These are phyloP conservation scores for Luperina testacea DNA, from an alignment of 2,888 invertebrate species.

Conservation along the genomic window DNA sequence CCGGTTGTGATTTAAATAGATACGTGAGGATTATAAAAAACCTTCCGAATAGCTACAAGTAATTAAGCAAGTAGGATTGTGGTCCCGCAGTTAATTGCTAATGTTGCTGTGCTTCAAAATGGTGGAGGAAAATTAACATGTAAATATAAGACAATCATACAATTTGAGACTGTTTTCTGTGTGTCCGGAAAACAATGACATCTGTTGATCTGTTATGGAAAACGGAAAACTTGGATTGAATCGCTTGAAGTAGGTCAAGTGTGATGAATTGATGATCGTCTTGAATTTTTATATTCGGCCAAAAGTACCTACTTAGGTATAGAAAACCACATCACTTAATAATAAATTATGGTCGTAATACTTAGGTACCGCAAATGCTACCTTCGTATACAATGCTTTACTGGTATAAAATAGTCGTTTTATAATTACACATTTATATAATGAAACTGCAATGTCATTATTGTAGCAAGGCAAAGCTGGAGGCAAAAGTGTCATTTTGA, in stretches of 20 bases:
- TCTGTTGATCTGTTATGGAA: not conserved
- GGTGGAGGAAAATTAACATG: conserved; percentile 4
- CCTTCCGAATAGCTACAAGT: not conserved
- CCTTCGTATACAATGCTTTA: conserved; percentile 19
- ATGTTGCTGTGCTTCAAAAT: not conserved
- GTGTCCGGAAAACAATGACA: conserved; percentile 9
- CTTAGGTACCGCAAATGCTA: conserved; percentile 14
- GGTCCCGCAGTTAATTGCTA: not conserved
- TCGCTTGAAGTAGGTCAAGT: not conserved
- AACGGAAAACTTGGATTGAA: conserved; percentile 9
- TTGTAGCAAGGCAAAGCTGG: not conserved
- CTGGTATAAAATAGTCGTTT: conserved; percentile 33
- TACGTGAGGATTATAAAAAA: not conserved
- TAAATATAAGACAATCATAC: not conserved
- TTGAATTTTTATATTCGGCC: not conserved
- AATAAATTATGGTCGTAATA: not conserved
- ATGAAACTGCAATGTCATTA: conserved; percentile 16
- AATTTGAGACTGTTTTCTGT: conserved; percentile 1
- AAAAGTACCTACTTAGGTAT: not conserved
- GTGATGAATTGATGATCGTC: too few species aligned
- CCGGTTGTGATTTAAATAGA: not conserved
- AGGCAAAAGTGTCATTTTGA: not conserved
- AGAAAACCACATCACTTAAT: conserved; percentile 21
- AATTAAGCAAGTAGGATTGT: not conserved
- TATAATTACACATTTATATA: conserved; percentile 15